Evolutionary conservation across 2,888 invertebrate species (phyloP).

Genomic region (Chymomyza caudatula): DNA sequence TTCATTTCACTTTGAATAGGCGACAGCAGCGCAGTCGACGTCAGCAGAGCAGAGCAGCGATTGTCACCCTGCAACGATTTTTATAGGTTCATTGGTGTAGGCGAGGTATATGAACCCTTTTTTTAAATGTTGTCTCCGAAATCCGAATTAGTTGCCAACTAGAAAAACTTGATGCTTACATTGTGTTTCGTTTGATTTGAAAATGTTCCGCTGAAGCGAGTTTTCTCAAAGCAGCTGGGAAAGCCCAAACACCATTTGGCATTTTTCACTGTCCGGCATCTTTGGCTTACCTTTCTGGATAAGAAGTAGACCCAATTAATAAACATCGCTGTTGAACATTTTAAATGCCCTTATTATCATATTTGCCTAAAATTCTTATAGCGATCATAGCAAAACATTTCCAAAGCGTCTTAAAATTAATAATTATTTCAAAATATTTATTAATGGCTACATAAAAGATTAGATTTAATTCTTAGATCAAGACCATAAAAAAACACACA

Average conservation of each 20-base stretch:
- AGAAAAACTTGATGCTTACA: too few species aligned
- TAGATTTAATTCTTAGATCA: background rate
- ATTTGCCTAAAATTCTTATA: background rate
- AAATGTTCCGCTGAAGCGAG: too few species aligned
- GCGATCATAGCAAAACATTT: background rate
- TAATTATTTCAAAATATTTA: background rate
- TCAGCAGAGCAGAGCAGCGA: constrained; percentile 1
- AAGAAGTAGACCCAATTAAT: too few species aligned
- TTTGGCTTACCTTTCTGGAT: too few species aligned
- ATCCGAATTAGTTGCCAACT: too few species aligned
- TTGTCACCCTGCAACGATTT: constrained; percentile 59
- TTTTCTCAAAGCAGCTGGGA: too few species aligned
- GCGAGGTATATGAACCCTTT: constrained; percentile 31
- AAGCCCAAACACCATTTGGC: too few species aligned
- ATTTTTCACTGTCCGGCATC: too few species aligned
- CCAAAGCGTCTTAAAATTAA: background rate
- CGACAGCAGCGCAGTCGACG: background rate
- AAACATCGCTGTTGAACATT: background rate
- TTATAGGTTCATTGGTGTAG: constrained; percentile 40
- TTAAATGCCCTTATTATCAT: background rate
- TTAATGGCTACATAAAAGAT: background rate
- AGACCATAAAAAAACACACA: background rate
- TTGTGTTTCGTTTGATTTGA: too few species aligned
- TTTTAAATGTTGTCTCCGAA: background rate
- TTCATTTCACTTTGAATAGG: background rate